Evolutionary conservation across 2,797 vertebrate species (phyloP).

Genomic region (Heliangelus exortis): DNA sequence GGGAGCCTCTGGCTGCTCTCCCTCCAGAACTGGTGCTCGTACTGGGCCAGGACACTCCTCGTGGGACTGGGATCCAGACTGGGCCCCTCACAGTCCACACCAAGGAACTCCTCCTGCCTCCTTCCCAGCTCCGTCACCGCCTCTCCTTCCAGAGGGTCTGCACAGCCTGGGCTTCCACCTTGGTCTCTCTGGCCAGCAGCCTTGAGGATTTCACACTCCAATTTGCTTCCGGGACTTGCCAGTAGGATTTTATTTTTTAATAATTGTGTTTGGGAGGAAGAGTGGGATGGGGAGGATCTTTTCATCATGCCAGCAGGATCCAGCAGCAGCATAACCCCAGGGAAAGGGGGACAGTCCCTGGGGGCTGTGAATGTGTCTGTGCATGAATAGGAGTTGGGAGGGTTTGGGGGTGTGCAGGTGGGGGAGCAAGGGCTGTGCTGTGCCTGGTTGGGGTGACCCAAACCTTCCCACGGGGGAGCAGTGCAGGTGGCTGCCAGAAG

Average conservation of each 20-base stretch:
- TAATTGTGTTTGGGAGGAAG: background rate
- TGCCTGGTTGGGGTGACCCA: no score
- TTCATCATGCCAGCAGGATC: background rate
- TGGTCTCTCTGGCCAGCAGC: background rate
- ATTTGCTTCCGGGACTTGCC: slow-evolving; percentile 18
- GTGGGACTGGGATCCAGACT: background rate
- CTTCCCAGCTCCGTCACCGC: background rate
- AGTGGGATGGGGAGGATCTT: background rate
- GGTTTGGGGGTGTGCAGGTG: no score
- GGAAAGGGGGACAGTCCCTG: background rate
- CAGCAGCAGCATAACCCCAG: background rate
- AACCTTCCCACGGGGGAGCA: background rate
- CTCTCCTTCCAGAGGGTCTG: slow-evolving; percentile 10
- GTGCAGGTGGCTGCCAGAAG: accelerated
- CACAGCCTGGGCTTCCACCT: background rate
- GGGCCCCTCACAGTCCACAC: background rate
- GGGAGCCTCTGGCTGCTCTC: background rate
- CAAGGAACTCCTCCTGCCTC: slow-evolving; percentile 3
- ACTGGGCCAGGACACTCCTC: background rate
- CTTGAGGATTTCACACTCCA: background rate
- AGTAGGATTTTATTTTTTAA: background rate
- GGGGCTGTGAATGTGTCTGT: background rate
- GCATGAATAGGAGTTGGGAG: no score
- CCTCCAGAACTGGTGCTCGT: slow-evolving; percentile 46
- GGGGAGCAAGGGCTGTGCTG: no score